Base-by-base conservation (phyloP, 2,888 invertebrate genomes). In the Embidobia sp. region DNA sequence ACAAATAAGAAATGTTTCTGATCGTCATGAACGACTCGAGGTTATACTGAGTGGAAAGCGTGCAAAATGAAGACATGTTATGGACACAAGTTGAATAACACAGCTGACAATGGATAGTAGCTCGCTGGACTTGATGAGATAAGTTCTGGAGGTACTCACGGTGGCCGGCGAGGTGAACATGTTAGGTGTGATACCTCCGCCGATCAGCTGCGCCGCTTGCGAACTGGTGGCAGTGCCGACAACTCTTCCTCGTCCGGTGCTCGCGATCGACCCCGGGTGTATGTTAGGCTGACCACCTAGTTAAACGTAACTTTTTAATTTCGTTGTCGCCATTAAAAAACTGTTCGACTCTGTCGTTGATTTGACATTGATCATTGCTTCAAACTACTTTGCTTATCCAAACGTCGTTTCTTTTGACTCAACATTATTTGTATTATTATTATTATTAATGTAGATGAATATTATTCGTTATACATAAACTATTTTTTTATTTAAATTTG, bases 161-260 rank as follows among this genome's bases (percentile, higher is more conserved):
- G 89, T 89, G 26, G 89, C 87, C 37, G 90, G 89, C 27, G 90
- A 90, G 3, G 91, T 90, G 82, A 94, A 93, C 85, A 94, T 90
- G 77, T 93, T 92, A 13, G 94, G 94, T 59, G 94, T 93, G 80
- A 94, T 93, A 77, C 94, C 94, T 75, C 93, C 94, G 46, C 94
- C 94, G 77, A 94, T 93, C 59, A 92, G 89, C 85, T 93, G 93
- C 44, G 92, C 92, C 10, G 92, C 92, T 83, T 92, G 92, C 2
- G 92, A 92, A 26, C 92, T 92, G n/a, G 92, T 92, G 6, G 92
- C 92, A 63, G 92, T 92, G 75, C 91, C 91, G 35, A 91, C 91
- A 8, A 91, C 91, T 79, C 92, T 87, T 61, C 92, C 92, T 67
- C 93, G 87, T n/a, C 93, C 93, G 35, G 93, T 93, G 83, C 93